These are phyloP conservation scores for Reticulitermes lucifugus DNA, from an alignment of 2,888 invertebrate species.

Conservation along the genomic window DNA sequence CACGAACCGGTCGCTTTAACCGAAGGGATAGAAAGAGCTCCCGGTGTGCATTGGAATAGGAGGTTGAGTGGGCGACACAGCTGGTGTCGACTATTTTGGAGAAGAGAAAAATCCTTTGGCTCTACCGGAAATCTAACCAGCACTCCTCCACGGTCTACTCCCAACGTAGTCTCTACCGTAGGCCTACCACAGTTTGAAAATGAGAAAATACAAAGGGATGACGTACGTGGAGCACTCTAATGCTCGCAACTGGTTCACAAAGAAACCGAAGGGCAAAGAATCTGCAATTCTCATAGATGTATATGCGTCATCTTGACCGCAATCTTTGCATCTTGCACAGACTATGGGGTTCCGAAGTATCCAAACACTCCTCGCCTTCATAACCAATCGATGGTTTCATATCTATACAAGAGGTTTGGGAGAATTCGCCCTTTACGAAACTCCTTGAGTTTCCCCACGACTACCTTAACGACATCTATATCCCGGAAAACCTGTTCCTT, in stretches of 20 bases:
- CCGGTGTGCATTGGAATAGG: no score
- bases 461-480: constrained; percentile 23
- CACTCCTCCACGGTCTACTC: no score
- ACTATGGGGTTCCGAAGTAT: constrained; percentile 1
- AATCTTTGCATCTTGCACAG: neutral
- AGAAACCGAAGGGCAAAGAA: neutral
- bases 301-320: neutral
- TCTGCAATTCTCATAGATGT: neutral
- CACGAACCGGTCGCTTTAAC: no score
- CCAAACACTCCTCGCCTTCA: neutral
- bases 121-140: no score
- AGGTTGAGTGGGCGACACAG: no score
- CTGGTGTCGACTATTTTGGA: no score
- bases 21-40: no score
- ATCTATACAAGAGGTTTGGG: neutral
- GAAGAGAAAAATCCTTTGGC: no score
- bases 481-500: constrained; percentile 6
- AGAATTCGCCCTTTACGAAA: neutral
- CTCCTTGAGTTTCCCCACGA: neutral
- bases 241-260: neutral
- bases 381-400: constrained; percentile 3
- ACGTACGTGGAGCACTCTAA: neutral
- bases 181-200: no score
- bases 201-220: neutral
- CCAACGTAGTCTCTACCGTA: no score